Conservation (phyloP, 2,797 vertebrate species). For the Psittacula echo region DNA sequence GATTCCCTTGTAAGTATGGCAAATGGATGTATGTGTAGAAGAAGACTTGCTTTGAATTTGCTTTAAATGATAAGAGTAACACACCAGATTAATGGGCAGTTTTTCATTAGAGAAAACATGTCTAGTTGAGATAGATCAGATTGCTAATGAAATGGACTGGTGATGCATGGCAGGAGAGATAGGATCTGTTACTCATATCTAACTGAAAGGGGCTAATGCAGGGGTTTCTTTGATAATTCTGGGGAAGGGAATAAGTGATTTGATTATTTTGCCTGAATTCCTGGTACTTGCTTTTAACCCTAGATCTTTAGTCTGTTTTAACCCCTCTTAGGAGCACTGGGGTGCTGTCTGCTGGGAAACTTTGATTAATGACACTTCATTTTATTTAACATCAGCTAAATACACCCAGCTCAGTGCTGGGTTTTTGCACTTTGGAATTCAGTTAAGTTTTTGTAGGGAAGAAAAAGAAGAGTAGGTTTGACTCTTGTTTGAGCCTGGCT, state of each 20-base stretch:
- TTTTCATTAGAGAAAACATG: not conserved
- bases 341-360: not conserved
- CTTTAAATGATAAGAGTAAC: not conserved
- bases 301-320: not conserved
- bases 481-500: constrained; percentile 29
- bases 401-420: not conserved
- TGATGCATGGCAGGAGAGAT: not conserved
- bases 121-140: not conserved
- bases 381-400: not conserved
- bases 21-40: not conserved
- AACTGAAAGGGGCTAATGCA: not conserved
- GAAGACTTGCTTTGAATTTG: not conserved
- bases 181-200: not conserved
- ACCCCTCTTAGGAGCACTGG: not conserved
- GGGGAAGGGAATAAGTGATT: not conserved
- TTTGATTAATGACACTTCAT: not conserved
- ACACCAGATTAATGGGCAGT: not conserved
- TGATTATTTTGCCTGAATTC: not conserved
- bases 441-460: constrained; percentile 6
- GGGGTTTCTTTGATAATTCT: not conserved
- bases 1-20: not conserved
- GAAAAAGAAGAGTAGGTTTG: constrained; percentile 35
- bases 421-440: not conserved
- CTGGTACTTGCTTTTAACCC: not conserved
- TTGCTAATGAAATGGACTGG: not conserved